These are phyloP conservation scores for Dicrostonyx torquatus DNA, from an alignment of 2,797 vertebrate species.

Conservation along the genomic window DNA sequence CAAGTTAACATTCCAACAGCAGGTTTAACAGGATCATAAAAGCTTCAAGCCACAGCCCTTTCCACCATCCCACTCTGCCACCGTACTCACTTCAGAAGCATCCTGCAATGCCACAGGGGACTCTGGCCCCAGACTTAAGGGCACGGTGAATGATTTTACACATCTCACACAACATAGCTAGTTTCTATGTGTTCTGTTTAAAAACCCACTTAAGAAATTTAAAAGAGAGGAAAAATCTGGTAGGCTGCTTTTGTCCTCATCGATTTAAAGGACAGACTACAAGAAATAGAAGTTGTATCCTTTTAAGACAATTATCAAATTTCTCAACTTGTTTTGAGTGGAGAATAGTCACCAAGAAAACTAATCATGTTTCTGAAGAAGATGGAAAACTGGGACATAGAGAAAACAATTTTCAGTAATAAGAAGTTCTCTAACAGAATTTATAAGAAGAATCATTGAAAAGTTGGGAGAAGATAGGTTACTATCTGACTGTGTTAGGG, in stretches of 20 bases:
- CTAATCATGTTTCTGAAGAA: slow-evolving; percentile 40
- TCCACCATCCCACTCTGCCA: background rate
- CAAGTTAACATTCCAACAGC: background rate
- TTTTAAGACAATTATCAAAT: slow-evolving; percentile 44
- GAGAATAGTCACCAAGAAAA: slow-evolving; percentile 32
- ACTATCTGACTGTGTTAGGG: background rate
- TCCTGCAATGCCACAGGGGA: background rate
- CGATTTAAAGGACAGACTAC: background rate
- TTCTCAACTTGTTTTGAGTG: background rate
- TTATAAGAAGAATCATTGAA: slow-evolving; percentile 10
- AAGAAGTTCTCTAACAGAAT: background rate
- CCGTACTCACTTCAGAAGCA: background rate
- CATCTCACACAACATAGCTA: background rate
- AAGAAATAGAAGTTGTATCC: background rate
- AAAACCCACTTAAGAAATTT: background rate
- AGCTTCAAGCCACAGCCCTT: background rate
- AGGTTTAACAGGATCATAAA: slow-evolving; percentile 43
- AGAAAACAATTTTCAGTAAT: background rate
- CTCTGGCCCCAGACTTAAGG: background rate
- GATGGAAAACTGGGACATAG: background rate
- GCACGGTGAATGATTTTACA: background rate
- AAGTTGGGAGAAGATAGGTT: background rate
- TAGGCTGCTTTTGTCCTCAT: background rate
- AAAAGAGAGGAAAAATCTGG: background rate
- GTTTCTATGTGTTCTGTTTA: background rate